These are phyloP conservation scores for Chalcis sispes DNA, from an alignment of 2,888 invertebrate genomes.

Conservation along the genomic window DNA sequence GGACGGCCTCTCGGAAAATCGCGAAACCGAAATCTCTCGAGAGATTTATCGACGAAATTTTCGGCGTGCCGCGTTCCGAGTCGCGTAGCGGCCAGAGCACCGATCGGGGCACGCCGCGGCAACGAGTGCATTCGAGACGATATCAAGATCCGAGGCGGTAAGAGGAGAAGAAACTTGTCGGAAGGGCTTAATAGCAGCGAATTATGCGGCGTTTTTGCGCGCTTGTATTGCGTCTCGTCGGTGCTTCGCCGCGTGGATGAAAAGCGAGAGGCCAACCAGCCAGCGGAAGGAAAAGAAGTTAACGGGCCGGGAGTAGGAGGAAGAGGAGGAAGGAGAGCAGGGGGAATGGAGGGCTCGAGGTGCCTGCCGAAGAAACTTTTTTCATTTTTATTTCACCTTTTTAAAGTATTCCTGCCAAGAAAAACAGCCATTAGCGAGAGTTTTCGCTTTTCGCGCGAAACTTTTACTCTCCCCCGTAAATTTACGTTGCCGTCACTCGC, in stretches of 20 bases:
- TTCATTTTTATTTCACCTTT: conserved; percentile 72
- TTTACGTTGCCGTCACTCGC: conserved; percentile 60
- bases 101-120: neutral
- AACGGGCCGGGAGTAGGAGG: conserved; percentile 5
- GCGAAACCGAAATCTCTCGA: neutral
- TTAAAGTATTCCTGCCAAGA: conserved; percentile 75
- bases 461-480: conserved; percentile 69
- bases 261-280: conserved; percentile 28
- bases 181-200: conserved; percentile 71
- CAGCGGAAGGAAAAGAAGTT: conserved; percentile 45
- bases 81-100: too few species aligned
- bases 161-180: too few species aligned
- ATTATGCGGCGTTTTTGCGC: conserved; percentile 64
- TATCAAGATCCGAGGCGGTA: too few species aligned
- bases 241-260: conserved; percentile 38
- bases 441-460: conserved; percentile 76
- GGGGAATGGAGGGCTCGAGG: neutral
- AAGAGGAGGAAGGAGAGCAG: conserved; percentile 26
- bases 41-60: too few species aligned
- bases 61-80: too few species aligned
- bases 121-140: too few species aligned
- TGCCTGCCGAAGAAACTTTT: conserved; percentile 60
- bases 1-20: neutral
- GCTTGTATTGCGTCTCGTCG: conserved; percentile 64
- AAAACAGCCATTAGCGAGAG: conserved; percentile 76